phyloP scores from a whole-genome alignment of 2,888 invertebrate species.

The Therioaphis trifolii region DNA sequence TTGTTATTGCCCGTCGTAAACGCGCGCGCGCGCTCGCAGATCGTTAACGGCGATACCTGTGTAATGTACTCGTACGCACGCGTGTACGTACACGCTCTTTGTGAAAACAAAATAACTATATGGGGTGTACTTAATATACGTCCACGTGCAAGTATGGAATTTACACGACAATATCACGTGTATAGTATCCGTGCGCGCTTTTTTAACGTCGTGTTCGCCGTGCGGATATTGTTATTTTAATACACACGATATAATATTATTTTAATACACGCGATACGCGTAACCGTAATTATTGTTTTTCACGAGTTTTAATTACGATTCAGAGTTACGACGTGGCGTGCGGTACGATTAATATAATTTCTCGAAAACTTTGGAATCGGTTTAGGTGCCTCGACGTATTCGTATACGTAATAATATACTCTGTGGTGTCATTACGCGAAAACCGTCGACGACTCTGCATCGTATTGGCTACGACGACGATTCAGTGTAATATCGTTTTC shows the following conservation, averaged over 20 bases:
- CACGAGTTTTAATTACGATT: slow-evolving; percentile 41
- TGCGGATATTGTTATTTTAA: neutral
- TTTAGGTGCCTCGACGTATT: neutral
- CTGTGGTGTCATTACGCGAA: too few relatives aligned
- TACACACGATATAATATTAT: neutral
- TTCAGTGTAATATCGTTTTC: too few relatives aligned
- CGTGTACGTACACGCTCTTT: neutral
- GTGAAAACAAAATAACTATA: slow-evolving; percentile 28
- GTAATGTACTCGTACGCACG: too few relatives aligned
- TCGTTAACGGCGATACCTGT: slow-evolving; percentile 38
- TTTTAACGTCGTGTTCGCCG: neutral
- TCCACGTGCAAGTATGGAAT: neutral
- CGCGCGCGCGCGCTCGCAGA: neutral
- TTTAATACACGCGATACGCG: too few relatives aligned
- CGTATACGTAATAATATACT: too few relatives aligned
- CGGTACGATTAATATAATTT: slow-evolving; percentile 26
- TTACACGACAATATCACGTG: too few relatives aligned
- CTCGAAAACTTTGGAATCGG: neutral
- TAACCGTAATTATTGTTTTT: neutral
- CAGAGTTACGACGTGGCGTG: too few relatives aligned
- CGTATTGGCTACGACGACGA: too few relatives aligned
- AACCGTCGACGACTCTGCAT: too few relatives aligned
- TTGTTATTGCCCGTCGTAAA: neutral
- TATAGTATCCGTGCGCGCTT: too few relatives aligned
- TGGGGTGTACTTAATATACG: slow-evolving; percentile 5